Percentiles rank a stretch among this genome's conserved stretches.
These are phyloP conservation scores for Burhinus bistriatus DNA, from an alignment of 2,113 vertebrate genomes.

Conservation along the genomic window DNA sequence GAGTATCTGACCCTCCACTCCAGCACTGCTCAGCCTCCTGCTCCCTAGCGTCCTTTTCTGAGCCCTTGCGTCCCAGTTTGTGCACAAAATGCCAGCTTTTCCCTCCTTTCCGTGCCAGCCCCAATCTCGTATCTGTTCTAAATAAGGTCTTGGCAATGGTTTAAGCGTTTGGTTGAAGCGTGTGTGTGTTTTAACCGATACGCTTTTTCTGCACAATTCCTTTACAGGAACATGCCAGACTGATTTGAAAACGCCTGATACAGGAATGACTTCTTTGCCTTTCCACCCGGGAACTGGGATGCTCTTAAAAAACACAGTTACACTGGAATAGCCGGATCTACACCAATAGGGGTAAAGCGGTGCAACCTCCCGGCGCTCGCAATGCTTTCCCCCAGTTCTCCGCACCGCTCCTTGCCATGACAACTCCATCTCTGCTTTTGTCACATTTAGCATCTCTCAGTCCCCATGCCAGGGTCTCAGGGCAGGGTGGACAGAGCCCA, in stretches of 20 bases:
- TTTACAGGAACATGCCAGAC: neutral
- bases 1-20: constrained; percentile 33
- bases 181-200: neutral
- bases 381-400: neutral
- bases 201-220: neutral
- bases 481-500: neutral
- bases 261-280: neutral
- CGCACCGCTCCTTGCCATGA: neutral
- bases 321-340: neutral
- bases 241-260: neutral
- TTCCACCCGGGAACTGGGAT: neutral
- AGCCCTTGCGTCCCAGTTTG: neutral
- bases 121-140: neutral
- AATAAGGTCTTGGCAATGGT: constrained; percentile 2
- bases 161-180: neutral
- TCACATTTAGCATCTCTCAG: neutral
- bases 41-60: neutral
- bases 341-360: neutral
- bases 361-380: fast-evolving
- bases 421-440: neutral
- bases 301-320: neutral
- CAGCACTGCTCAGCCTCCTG: neutral
- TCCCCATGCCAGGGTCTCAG: neutral
- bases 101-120: neutral
- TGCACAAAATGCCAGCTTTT: constrained; percentile 25